Percentiles rank a stretch among this genome's conserved stretches.
These are phyloP conservation scores for Marcusenius ussheri DNA, from an alignment of 2,113 vertebrate species.

Conservation along the genomic window DNA sequence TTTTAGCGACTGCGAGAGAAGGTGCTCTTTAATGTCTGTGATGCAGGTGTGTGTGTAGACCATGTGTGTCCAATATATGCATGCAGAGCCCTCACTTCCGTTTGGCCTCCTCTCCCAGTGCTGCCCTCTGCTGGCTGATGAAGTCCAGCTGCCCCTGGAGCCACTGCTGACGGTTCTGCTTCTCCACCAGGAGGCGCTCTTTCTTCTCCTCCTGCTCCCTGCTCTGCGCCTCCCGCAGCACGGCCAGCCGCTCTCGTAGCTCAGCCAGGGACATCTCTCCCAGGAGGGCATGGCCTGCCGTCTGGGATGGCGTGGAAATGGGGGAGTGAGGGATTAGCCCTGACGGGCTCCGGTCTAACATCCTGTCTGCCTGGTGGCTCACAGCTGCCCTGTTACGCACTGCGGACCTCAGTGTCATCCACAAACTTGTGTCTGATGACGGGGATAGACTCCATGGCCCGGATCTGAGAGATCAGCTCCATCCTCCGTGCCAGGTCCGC, in stretches of 20 bases:
- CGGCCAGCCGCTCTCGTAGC: slow-evolving; percentile 69
- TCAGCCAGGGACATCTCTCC: slow-evolving; percentile 87
- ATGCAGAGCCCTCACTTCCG: slow-evolving; percentile 59
- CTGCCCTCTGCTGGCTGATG: slow-evolving; percentile 65
- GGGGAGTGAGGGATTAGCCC: not conserved
- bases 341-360: not conserved
- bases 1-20: not conserved
- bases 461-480: slow-evolving; percentile 68
- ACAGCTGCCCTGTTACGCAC: not conserved
- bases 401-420: slow-evolving; percentile 72
- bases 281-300: slow-evolving; percentile 69
- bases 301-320: slow-evolving; percentile 45
- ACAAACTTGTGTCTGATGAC: slow-evolving; percentile 57
- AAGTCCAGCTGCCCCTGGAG: slow-evolving; percentile 65
- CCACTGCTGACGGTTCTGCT: slow-evolving; percentile 64
- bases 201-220: slow-evolving; percentile 65
- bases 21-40: not conserved
- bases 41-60: not conserved
- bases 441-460: slow-evolving; percentile 62
- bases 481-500: slow-evolving; percentile 63
- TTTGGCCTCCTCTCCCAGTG: slow-evolving; percentile 55
- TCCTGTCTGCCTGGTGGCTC: not conserved
- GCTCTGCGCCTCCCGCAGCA: slow-evolving; percentile 62
- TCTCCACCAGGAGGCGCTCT: slow-evolving; percentile 68
- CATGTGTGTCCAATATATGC: not conserved